These are phyloP conservation scores for Macaria liturata DNA, from an alignment of 2,888 invertebrate genomes.

Conservation along the genomic window DNA sequence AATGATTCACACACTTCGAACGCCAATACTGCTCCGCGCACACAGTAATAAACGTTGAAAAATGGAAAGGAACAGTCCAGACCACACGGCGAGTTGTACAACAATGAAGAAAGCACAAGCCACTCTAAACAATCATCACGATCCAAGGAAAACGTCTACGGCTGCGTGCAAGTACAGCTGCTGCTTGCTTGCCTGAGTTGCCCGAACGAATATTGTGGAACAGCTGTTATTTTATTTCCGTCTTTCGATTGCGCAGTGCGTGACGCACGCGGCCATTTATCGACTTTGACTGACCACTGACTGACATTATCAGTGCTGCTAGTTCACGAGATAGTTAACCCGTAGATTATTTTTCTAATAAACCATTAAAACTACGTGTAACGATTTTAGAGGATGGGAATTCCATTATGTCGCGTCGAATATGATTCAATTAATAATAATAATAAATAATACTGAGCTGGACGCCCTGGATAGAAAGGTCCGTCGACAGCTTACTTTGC, in stretches of 20 bases:
- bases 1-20: slow-evolving; percentile 71
- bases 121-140: slow-evolving; percentile 68
- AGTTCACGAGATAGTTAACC: too few species aligned
- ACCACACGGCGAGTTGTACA: slow-evolving; percentile 61
- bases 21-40: slow-evolving; percentile 61
- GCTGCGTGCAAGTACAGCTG: slow-evolving; percentile 64
- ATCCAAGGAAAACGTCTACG: slow-evolving; percentile 77
- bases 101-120: slow-evolving; percentile 61
- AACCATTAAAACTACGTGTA: too few species aligned
- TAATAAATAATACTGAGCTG: too few species aligned
- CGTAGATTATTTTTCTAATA: too few species aligned
- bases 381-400: too few species aligned
- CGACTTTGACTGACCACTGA: slow-evolving; percentile 43
- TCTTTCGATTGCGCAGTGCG: slow-evolving; percentile 75
- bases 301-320: not conserved
- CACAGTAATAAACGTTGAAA: slow-evolving; percentile 63
- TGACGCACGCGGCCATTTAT: slow-evolving; percentile 73
- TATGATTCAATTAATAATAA: too few species aligned
- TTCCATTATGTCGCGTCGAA: too few species aligned
- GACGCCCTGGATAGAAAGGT: too few species aligned
- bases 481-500: too few species aligned
- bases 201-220: slow-evolving; percentile 80
- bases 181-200: slow-evolving; percentile 64
- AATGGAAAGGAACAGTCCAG: slow-evolving; percentile 56
- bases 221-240: slow-evolving; percentile 82